These are phyloP conservation scores for Perizoma affinitatum DNA, from an alignment of 2,888 invertebrate species.

Conservation along the genomic window DNA sequence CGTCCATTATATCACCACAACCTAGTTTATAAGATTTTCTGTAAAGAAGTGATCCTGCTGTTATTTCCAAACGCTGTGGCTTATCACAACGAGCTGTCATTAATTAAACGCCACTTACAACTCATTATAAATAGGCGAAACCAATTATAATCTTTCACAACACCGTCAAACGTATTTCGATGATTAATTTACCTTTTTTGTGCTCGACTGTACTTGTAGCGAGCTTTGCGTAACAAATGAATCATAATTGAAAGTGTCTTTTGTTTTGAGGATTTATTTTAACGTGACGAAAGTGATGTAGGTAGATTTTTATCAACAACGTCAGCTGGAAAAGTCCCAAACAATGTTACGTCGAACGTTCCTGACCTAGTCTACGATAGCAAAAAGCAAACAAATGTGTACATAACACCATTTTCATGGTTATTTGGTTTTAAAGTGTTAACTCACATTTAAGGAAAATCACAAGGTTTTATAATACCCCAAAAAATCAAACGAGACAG, in stretches of 20 bases:
- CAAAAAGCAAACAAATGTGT: too few species aligned
- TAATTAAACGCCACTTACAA: slow-evolving; percentile 74
- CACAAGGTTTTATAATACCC: too few species aligned
- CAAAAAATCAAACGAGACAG: too few species aligned
- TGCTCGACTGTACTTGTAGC: slow-evolving; percentile 47
- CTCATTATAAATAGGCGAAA: slow-evolving; percentile 77
- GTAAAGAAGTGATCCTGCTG: slow-evolving; percentile 3
- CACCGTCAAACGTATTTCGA: slow-evolving; percentile 45
- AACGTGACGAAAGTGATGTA: slow-evolving; percentile 24
- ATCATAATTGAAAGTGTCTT: slow-evolving; percentile 55
- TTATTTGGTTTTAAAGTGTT: too few species aligned
- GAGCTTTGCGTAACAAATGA: slow-evolving; percentile 44
- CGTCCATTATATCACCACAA: too few species aligned
- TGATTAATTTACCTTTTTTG: slow-evolving; percentile 67
- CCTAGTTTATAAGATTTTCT: too few species aligned
- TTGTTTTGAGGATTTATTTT: slow-evolving; percentile 47
- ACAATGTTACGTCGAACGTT: too few species aligned
- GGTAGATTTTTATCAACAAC: slow-evolving; percentile 18
- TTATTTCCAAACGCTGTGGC: slow-evolving; percentile 14
- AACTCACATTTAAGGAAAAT: too few species aligned
- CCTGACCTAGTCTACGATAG: too few species aligned
- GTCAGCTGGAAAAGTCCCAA: too few species aligned
- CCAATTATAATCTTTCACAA: slow-evolving; percentile 68
- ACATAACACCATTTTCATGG: too few species aligned
- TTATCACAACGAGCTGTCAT: slow-evolving; percentile 60